Base-by-base conservation (phyloP, 2,888 invertebrate species). In the Drosophila multiciliata region DNA sequence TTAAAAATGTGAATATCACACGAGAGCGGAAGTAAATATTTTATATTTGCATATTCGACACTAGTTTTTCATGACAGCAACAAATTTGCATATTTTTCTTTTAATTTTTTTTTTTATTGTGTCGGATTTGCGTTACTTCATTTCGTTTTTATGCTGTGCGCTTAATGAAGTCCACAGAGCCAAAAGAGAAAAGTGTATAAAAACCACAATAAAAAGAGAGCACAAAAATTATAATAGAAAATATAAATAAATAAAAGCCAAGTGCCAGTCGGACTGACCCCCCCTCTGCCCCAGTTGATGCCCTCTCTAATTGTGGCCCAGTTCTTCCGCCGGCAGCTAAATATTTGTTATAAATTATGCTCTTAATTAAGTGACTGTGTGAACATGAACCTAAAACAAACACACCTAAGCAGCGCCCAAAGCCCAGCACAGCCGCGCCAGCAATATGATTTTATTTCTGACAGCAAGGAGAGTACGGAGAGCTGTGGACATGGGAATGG, bases 321-420 rank as follows among this genome's bases (percentile, higher is more conserved):
- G 67, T 85, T 80, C 68, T 74, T 75, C 73, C 75, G 42, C 73
- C 60, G 73, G 60, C 73, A 76, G 72, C 85, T 88, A 88, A 85
- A 85, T 88, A 88, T 88, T 86, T 86, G 87, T 78, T 79, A 87
- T 89, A 87, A 84, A 87, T 87, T 79, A 87, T 87, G 77, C 67
- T 81, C 81, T 84, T 87, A 87, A 87, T 87, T 89, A 87, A 87
- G 87, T 81, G 89, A 81, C 89, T 79, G 38, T 61, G 72, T 57
- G 74, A 35, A 70, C 68, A 66, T 40, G 62, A 68, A 59, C 60
- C 55, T 54, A 57, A 38, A 65, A 73, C 73, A 81, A 65, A 72
- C 73, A 76, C 69, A 87, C 64, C 45, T 52, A 64, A 38, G 67
- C 65, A 61, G 42, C 52, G 20, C 42, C 40, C 2, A 20, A 57